Percentiles rank a stretch among this genome's conserved stretches.
phyloP scores from a whole-genome alignment of 2,888 invertebrate genomes.

The Agriotes lineatus region DNA sequence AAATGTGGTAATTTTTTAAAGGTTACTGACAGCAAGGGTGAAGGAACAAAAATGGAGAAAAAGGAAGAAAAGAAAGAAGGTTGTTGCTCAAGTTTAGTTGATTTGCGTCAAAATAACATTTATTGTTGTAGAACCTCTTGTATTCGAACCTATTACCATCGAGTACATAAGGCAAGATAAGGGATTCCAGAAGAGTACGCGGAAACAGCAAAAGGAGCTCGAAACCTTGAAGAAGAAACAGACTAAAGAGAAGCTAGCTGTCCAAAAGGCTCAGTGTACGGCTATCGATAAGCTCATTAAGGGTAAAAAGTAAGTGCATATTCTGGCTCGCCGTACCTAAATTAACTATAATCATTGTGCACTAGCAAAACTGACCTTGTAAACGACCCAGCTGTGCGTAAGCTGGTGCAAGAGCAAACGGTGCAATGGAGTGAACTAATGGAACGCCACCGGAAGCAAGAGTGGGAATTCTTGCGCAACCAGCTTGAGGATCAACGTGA shows the following conservation, averaged over 20 bases:
- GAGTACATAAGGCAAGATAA: constrained; percentile 91
- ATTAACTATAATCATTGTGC: not conserved
- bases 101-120: not conserved
- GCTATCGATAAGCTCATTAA: constrained; percentile 95
- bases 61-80: constrained; percentile 82
- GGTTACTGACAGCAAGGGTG: constrained; percentile 66
- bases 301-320: constrained; percentile 83
- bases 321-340: too few species aligned
- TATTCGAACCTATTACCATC: constrained; percentile 92
- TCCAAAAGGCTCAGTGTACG: constrained; percentile 93
- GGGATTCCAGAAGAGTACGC: constrained; percentile 90
- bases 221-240: constrained; percentile 94
- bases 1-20: constrained; percentile 29
- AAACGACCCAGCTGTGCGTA: constrained; percentile 81
- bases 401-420: constrained; percentile 92
- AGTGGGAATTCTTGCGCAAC: constrained; percentile 83
- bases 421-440: constrained; percentile 94
- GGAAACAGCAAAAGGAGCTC: constrained; percentile 96
- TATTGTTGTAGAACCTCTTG: constrained; percentile 72
- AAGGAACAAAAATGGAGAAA: constrained; percentile 71
- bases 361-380: constrained; percentile 84
- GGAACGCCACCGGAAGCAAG: constrained; percentile 84
- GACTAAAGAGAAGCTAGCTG: constrained; percentile 88
- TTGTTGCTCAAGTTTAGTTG: constrained; percentile 51
- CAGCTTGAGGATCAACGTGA: constrained; percentile 89